Conservation (phyloP, 2,797 vertebrate genomes). For the Yasuhikotakia modesta region DNA sequence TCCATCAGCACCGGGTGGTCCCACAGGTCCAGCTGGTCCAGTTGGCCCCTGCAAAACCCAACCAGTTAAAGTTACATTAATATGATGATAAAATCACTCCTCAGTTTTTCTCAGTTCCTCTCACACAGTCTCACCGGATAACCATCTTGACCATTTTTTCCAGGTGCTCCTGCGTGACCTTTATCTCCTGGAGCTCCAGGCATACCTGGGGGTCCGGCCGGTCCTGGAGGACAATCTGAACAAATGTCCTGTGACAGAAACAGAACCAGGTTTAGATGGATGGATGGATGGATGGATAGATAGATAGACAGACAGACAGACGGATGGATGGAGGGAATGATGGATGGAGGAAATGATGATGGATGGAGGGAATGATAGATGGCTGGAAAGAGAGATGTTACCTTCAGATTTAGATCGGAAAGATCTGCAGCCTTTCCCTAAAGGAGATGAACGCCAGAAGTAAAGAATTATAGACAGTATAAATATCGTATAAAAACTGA, state of each 20-base stretch:
- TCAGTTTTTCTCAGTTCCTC: too few relatives aligned
- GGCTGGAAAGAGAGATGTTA: conserved; percentile 52
- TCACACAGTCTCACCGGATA: conserved; percentile 85
- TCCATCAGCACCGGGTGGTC: conserved; percentile 83
- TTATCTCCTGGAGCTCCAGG: conserved; percentile 91
- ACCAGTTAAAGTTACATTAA: conserved; percentile 59
- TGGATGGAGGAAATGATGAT: too few relatives aligned
- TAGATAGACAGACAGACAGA: not conserved
- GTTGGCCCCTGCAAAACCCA: conserved; percentile 79
- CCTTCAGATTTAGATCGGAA: conserved; percentile 77
- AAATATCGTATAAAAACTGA: too few relatives aligned
- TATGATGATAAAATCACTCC: not conserved
- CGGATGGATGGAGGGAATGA: too few relatives aligned
- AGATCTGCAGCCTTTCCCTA: conserved; percentile 79
- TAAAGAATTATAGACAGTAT: too few relatives aligned
- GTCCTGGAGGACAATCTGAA: conserved; percentile 89
- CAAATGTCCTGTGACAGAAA: conserved; percentile 81
- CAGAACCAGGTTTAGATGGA: not conserved
- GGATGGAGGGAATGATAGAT: too few relatives aligned
- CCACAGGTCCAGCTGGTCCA: conserved; percentile 84
- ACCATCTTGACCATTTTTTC: conserved; percentile 88
- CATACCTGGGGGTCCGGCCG: conserved; percentile 85
- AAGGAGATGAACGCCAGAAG: not conserved
- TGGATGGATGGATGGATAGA: too few relatives aligned
- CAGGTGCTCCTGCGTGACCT: conserved; percentile 82